Base-by-base conservation (phyloP, 1,140 invertebrate species). In the Akabosia matsudoensis region DNA sequence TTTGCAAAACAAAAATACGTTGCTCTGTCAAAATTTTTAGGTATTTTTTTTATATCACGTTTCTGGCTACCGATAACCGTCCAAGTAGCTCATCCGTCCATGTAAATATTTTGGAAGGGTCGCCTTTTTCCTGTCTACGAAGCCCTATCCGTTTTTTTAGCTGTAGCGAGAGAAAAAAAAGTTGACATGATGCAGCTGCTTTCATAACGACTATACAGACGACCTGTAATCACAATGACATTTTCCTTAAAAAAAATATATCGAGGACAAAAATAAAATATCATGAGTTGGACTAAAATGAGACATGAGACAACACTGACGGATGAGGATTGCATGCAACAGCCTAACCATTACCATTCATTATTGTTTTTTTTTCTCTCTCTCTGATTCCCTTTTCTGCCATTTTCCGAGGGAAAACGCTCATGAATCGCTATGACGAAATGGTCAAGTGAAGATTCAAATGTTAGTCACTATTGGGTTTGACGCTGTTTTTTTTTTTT, bases 191-290 rank as follows among this genome's bases (percentile, higher is more conserved):
- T 24, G 54, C 54, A 10, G 3, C 7, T n/a, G 7, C 54, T 16
- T 22, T 61, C 14, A 61, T n/a, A 51, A 51, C n/a, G 45, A 51
- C 10, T n/a, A 13, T n/a, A n/a, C 45, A n/a, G 54, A 61, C 24
- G n/a, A 61, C 24, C 54, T 61, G 54, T 61, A 24, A 24, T 67
- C 7, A 31, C n/a, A n/a, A 22, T 67, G 61, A 31, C 61, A 67
- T 22, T 67, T 30, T 28, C 7, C 14, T 14, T 16, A 61, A 67
- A 67, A 67, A n/a, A n/a, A n/a, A n/a, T n/a, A 30, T 30, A 67
- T 67, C 22, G 61, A 67, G 61, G 61, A 67, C 61, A 67, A 67
- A 67, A 67, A 67, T 7, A 10, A 45, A n/a, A n/a, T n/a, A n/a
- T n/a, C n/a, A n/a, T n/a, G n/a, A n/a, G n/a, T n/a, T n/a, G n/a